Evolutionary conservation across 2,888 invertebrate species (phyloP).

Genomic region (Aplocera efformata): DNA sequence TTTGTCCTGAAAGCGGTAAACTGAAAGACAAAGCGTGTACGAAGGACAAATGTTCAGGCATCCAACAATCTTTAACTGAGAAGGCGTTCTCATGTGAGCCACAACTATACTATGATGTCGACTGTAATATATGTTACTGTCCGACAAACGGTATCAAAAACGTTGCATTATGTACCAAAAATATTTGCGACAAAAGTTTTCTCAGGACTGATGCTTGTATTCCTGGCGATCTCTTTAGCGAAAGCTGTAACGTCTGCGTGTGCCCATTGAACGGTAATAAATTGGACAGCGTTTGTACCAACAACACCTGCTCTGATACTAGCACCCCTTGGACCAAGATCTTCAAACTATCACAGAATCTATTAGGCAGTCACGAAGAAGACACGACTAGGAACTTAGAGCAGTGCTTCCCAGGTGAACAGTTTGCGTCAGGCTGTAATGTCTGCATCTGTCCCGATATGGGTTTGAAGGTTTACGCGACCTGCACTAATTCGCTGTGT

Average conservation of each 20-base stretch:
- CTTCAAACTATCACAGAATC: slow-evolving; percentile 47
- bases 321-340: slow-evolving; percentile 51
- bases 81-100: slow-evolving; percentile 58
- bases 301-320: slow-evolving; percentile 46
- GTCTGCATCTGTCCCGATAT: slow-evolving; percentile 67
- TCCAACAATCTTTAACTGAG: slow-evolving; percentile 14
- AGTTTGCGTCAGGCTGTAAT: slow-evolving; percentile 61
- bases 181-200: slow-evolving; percentile 58
- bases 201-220: slow-evolving; percentile 52
- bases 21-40: slow-evolving; percentile 54
- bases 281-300: slow-evolving; percentile 54
- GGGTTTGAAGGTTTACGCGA: slow-evolving; percentile 58
- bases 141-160: slow-evolving; percentile 62
- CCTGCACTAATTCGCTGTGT: slow-evolving; percentile 50
- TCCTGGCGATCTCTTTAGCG: slow-evolving; percentile 60
- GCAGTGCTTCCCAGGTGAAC: slow-evolving; percentile 66
- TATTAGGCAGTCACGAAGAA: slow-evolving; percentile 39
- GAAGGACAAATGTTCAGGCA: slow-evolving; percentile 47
- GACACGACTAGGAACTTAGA: slow-evolving; percentile 47
- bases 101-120: slow-evolving; percentile 59
- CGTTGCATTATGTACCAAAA: slow-evolving; percentile 65
- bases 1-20: slow-evolving; percentile 57
- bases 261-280: slow-evolving; percentile 65
- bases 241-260: slow-evolving; percentile 67
- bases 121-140: slow-evolving; percentile 68